Percentiles rank a stretch among this genome's conserved stretches.
Conservation (phyloP, 2,888 invertebrate species). For the Acutogordius australiensis region DNA sequence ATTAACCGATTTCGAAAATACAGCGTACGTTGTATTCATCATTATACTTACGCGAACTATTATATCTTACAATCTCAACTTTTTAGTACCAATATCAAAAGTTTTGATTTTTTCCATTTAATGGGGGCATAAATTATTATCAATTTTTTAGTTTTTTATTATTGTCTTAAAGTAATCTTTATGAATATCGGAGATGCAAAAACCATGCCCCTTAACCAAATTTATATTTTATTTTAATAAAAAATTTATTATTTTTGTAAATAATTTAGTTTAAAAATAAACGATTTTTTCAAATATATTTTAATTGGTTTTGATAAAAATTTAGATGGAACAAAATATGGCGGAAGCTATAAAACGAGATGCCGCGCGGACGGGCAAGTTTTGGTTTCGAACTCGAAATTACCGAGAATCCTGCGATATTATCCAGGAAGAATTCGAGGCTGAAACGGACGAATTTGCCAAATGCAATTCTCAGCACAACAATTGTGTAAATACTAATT, state of each 20-base stretch:
- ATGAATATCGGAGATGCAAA: too few species aligned
- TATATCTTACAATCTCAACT: constrained; percentile 69
- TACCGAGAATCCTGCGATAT: background rate
- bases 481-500: too few species aligned
- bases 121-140: too few species aligned
- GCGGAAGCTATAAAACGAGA: background rate
- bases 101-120: too few species aligned
- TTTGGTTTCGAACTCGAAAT: background rate
- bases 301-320: background rate
- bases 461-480: too few species aligned
- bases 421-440: too few species aligned
- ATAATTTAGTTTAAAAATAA: background rate
- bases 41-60: constrained; percentile 72
- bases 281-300: background rate
- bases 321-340: background rate
- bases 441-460: too few species aligned
- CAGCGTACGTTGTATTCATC: constrained; percentile 90
- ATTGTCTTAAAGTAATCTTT: too few species aligned
- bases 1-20: constrained; percentile 95
- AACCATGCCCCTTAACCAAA: too few species aligned
- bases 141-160: too few species aligned
- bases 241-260: background rate
- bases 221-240: background rate
- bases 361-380: background rate
- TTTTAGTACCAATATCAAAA: constrained; percentile 86